Evolutionary conservation across 2,797 vertebrate species (phyloP).

Genomic region (Distichodus sexfasciatus): DNA sequence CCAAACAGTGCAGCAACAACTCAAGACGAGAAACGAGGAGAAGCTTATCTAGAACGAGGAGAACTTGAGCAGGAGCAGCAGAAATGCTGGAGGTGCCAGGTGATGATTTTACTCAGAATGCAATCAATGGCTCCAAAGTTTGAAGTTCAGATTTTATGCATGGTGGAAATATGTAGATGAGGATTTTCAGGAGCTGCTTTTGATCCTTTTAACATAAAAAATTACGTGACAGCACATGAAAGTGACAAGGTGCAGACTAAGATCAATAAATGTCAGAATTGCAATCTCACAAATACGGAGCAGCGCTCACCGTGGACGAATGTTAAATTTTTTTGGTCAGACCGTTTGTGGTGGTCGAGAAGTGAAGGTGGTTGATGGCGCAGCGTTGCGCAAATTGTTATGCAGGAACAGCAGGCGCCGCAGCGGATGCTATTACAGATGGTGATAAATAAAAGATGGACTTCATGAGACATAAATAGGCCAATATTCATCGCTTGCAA

Average conservation of each 20-base stretch:
- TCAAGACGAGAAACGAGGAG: too few relatives aligned
- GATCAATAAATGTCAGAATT: too few relatives aligned
- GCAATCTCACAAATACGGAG: neutral
- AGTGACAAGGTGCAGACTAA: too few relatives aligned
- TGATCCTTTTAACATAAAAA: neutral
- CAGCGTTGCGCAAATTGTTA: constrained; percentile 1
- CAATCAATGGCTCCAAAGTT: too few relatives aligned
- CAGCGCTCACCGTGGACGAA: neutral
- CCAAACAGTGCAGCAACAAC: too few relatives aligned
- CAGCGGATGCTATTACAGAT: constrained; percentile 55
- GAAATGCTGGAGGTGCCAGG: too few relatives aligned
- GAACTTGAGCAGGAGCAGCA: too few relatives aligned
- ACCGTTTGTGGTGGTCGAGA: neutral
- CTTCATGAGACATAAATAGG: constrained; percentile 60
- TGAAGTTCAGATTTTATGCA: too few relatives aligned
- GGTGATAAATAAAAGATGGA: constrained; percentile 68
- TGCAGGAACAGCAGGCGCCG: constrained; percentile 15
- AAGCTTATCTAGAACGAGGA: too few relatives aligned
- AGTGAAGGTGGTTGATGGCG: constrained; percentile 6
- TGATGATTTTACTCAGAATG: too few relatives aligned
- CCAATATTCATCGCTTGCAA: constrained; percentile 43
- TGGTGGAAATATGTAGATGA: too few relatives aligned
- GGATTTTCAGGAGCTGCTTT: neutral
- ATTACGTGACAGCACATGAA: neutral
- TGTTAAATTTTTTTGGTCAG: constrained; percentile 1